Percentiles rank a stretch among this genome's conserved stretches.
Evolutionary conservation across 2,888 invertebrate species (phyloP).

Genomic region (Dorcus hopei): DNA sequence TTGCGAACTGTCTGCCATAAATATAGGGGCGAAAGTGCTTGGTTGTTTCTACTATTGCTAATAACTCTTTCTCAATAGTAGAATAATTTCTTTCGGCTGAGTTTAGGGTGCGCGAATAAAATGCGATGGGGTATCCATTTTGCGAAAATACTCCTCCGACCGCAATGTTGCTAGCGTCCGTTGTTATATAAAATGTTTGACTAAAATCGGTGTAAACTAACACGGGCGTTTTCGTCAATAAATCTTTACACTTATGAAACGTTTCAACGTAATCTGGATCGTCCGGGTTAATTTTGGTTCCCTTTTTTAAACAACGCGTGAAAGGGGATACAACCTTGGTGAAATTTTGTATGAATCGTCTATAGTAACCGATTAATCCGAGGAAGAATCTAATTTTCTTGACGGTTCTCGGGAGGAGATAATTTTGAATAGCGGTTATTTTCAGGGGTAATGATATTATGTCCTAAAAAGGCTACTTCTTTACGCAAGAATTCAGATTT

Average conservation of each 20-base stretch:
- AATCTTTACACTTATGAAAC: conserved; percentile 14
- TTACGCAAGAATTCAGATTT: conserved; percentile 15
- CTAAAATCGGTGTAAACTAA: conserved; percentile 17
- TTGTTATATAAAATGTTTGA: conserved; percentile 19
- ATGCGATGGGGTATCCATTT: conserved; percentile 19
- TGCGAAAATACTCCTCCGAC: conserved; percentile 24
- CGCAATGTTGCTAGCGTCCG: conserved; percentile 17
- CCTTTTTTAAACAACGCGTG: neutral
- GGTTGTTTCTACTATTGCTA: neutral
- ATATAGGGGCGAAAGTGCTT: conserved; percentile 14
- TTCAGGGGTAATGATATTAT: conserved; percentile 12
- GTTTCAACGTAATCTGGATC: conserved; percentile 6
- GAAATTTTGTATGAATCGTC: no score
- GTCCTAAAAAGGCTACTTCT: conserved; percentile 12
- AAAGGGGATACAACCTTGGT: conserved; percentile 12
- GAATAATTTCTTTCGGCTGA: conserved; percentile 9
- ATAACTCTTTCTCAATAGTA: no score
- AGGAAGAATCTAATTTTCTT: no score
- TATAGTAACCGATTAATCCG: no score
- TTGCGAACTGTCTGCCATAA: conserved; percentile 7
- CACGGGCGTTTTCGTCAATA: conserved; percentile 16
- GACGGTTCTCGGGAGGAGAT: conserved; percentile 11
- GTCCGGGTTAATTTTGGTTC: neutral
- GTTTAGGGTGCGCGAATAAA: conserved; percentile 3
- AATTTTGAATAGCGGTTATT: conserved; percentile 7